A percentile compares a stretch with the other conserved stretches of the same genome.
These are phyloP conservation scores for Potorous gilbertii DNA, from an alignment of 2,797 vertebrate genomes.

Conservation along the genomic window DNA sequence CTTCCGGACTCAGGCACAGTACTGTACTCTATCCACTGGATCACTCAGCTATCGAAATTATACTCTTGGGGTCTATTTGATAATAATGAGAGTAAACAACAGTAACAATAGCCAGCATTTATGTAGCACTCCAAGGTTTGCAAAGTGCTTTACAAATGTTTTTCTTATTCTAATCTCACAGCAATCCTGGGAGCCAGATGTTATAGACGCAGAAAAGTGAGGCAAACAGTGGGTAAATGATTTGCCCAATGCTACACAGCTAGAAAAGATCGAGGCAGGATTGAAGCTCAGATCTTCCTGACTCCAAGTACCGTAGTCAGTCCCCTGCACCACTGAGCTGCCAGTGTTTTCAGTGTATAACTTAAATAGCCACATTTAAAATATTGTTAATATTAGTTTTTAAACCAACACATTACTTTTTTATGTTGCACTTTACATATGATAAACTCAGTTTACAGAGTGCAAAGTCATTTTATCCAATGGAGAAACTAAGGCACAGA, in stretches of 20 bases:
- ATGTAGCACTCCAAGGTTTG: not conserved
- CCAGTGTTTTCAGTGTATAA: conserved; percentile 4
- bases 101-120: not conserved
- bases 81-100: not conserved
- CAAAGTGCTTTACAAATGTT: not conserved
- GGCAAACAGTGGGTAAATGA: not conserved
- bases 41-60: not conserved
- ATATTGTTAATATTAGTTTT: conserved; percentile 46
- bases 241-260: not conserved
- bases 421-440: conserved; percentile 44
- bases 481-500: conserved; percentile 26
- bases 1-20: not conserved
- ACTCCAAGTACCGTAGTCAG: not conserved
- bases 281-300: not conserved
- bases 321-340: not conserved
- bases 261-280: not conserved
- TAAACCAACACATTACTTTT: conserved; percentile 48
- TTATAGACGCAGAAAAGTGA: not conserved
- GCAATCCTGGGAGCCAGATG: not conserved
- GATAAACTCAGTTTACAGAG: conserved; percentile 33
- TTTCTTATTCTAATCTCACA: not conserved
- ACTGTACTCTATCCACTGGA: not conserved
- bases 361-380: conserved; percentile 56
- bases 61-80: not conserved
- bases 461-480: conserved; percentile 57